These are phyloP conservation scores for Leptopilina clavipes DNA, from an alignment of 1,140 invertebrate genomes.

Conservation along the genomic window DNA sequence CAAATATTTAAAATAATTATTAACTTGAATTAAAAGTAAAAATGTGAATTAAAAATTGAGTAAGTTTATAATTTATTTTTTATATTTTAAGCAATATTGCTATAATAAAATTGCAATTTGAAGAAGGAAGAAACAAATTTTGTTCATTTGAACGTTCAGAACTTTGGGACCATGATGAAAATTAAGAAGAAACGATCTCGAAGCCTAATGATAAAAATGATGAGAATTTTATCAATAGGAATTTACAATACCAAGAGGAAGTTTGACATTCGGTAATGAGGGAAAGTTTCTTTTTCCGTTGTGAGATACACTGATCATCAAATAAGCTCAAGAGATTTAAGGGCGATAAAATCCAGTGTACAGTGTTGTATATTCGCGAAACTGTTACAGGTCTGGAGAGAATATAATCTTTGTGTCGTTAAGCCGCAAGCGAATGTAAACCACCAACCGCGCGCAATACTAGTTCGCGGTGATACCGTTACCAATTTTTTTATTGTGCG, in stretches of 20 bases:
- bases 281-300: conserved; percentile 14
- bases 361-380: not conserved
- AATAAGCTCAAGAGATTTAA: conserved; percentile 23
- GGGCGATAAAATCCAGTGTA: conserved; percentile 21
- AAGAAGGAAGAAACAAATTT: too few species aligned
- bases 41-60: too few species aligned
- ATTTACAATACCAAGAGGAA: conserved; percentile 2
- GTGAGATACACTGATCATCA: not conserved
- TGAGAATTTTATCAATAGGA: too few species aligned
- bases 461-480: conserved; percentile 20
- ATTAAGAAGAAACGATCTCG: too few species aligned
- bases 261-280: conserved; percentile 31
- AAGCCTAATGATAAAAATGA: too few species aligned
- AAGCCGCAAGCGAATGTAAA: conserved; percentile 26
- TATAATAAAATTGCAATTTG: too few species aligned
- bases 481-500: conserved; percentile 21
- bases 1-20: too few species aligned
- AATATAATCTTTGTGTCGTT: conserved; percentile 20
- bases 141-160: too few species aligned
- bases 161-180: too few species aligned
- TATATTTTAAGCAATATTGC: too few species aligned
- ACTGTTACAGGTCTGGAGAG: conserved; percentile 5
- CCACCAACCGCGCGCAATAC: conserved; percentile 21
- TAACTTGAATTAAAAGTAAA: too few species aligned
- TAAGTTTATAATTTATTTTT: too few species aligned